Evolutionary conservation across 2,888 invertebrate genomes (phyloP).

Genomic region (Eupithecia subumbrata): DNA sequence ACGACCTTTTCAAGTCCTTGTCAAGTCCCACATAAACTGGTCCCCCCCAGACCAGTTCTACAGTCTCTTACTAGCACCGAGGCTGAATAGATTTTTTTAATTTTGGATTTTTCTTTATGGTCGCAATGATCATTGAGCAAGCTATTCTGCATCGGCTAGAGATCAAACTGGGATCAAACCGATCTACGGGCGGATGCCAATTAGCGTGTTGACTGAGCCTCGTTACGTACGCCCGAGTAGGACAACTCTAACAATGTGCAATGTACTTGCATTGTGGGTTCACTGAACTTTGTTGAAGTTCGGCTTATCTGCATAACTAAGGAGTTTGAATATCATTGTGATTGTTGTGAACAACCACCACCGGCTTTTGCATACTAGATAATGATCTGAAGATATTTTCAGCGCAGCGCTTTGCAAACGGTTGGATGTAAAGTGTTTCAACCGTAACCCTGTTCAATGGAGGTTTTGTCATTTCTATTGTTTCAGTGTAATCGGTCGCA

Average conservation of each 20-base stretch:
- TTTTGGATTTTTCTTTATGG: not conserved
- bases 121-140: not conserved
- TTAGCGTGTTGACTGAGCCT: conserved; percentile 46
- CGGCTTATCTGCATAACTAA: not conserved
- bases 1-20: no score
- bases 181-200: conserved; percentile 46
- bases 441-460: not conserved
- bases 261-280: conserved; percentile 29
- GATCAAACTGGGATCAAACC: conserved; percentile 45
- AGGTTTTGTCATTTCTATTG: not conserved
- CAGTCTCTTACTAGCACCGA: not conserved
- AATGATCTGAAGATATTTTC: not conserved
- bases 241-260: conserved; percentile 28
- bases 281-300: conserved; percentile 20
- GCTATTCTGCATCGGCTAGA: conserved; percentile 21
- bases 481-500: not conserved
- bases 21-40: no score
- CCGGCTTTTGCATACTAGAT: not conserved
- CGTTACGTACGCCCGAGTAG: conserved; percentile 39
- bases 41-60: no score
- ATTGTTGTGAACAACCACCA: not conserved
- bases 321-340: not conserved
- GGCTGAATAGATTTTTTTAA: not conserved
- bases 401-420: not conserved
- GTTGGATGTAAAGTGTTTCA: not conserved